phyloP scores from a whole-genome alignment of 2,113 vertebrate genomes.

The Nothocercus julius region DNA sequence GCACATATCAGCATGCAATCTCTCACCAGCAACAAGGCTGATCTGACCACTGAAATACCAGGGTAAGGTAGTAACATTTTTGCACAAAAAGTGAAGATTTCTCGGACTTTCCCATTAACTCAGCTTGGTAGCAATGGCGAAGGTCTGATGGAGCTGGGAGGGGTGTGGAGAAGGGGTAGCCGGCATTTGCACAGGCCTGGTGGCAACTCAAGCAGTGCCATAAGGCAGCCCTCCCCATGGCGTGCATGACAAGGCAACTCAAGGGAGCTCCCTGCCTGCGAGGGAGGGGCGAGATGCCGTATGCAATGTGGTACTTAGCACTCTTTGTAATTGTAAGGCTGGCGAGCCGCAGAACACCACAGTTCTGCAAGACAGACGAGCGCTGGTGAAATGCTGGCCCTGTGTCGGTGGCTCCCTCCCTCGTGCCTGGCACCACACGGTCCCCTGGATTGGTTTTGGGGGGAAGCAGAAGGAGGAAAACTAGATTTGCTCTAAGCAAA shows the following conservation, averaged over 20 bases:
- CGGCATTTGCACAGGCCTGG: rapidly evolving
- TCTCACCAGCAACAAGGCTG: not conserved
- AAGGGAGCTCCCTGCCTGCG: not conserved
- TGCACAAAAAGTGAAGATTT: not conserved
- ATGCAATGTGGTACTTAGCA: not conserved
- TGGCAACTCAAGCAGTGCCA: not conserved
- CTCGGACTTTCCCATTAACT: not conserved
- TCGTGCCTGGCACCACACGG: not conserved
- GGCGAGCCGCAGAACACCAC: not conserved
- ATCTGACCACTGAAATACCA: not conserved
- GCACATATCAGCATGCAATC: rapidly evolving
- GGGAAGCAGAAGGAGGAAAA: not conserved
- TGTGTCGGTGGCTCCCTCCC: not conserved
- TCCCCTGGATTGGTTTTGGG: not conserved
- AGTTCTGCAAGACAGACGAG: not conserved
- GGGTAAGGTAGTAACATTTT: rapidly evolving
- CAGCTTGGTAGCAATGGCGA: not conserved
- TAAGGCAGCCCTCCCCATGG: not conserved
- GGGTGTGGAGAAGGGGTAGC: not conserved
- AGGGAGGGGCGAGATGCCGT: not conserved
- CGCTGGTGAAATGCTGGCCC: not conserved
- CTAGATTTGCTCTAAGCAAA: not conserved
- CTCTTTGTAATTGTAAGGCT: not conserved
- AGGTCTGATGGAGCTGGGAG: rapidly evolving
- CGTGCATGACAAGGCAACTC: not conserved